Conservation (phyloP, 2,113 vertebrate species). For the Gasterosteus nipponicus region DNA sequence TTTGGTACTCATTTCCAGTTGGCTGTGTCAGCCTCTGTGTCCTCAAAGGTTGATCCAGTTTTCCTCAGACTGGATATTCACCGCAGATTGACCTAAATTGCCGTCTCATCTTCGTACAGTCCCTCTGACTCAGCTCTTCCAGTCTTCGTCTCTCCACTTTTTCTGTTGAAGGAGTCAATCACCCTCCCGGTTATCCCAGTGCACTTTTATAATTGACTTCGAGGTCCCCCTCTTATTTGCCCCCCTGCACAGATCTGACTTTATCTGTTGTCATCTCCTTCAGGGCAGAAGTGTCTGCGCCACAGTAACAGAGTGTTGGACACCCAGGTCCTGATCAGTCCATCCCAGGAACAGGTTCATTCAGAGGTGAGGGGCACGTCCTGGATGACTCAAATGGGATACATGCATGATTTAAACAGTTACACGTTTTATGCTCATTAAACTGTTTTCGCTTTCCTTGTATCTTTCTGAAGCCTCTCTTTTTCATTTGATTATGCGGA, state of each 20-base stretch:
- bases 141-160: slow-evolving; percentile 35
- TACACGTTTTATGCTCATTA: background rate
- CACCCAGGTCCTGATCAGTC: slow-evolving; percentile 91
- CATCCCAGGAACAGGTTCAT: slow-evolving; percentile 86
- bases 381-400: background rate
- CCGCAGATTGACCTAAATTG: slow-evolving; percentile 42
- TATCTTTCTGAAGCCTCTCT: background rate
- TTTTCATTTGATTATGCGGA: background rate
- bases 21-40: slow-evolving; percentile 14
- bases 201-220: slow-evolving; percentile 69
- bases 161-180: slow-evolving; percentile 79
- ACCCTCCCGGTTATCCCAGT: slow-evolving; percentile 80
- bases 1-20: slow-evolving; percentile 32
- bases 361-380: slow-evolving; percentile 85
- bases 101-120: slow-evolving; percentile 41
- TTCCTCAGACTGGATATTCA: slow-evolving; percentile 36
- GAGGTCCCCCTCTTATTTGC: slow-evolving; percentile 53
- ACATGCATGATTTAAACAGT: background rate
- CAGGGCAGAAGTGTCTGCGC: slow-evolving; percentile 92
- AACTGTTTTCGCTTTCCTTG: background rate
- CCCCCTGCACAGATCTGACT: slow-evolving; percentile 27
- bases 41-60: slow-evolving; percentile 29
- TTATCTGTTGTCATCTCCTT: slow-evolving; percentile 11
- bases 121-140: slow-evolving; percentile 62
- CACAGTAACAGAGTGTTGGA: slow-evolving; percentile 88